A percentile compares a stretch with the other conserved stretches of the same genome.
These are phyloP conservation scores for Xenentodon cancila DNA, from an alignment of 2,797 vertebrate species.

Conservation along the genomic window DNA sequence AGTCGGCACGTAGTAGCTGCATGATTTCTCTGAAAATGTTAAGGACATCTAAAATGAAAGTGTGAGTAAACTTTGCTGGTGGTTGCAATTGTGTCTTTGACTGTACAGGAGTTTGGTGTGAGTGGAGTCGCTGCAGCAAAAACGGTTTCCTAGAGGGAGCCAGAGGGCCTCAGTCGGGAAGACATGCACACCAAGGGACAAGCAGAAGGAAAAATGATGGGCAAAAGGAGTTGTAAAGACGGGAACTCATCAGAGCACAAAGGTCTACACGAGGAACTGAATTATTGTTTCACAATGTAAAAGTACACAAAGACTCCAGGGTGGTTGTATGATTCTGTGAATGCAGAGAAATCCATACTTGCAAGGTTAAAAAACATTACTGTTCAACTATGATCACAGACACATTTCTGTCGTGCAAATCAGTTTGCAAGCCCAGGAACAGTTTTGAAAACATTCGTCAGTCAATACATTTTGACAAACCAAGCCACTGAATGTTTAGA, in stretches of 20 bases:
- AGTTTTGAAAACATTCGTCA: neutral
- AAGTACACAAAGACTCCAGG: neutral
- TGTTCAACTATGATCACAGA: neutral
- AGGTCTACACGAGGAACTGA: neutral
- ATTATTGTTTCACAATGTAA: too few relatives aligned
- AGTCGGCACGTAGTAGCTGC: too few relatives aligned
- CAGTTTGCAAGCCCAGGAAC: neutral
- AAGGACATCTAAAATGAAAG: neutral
- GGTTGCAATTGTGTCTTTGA: too few relatives aligned
- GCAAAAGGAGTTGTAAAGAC: too few relatives aligned
- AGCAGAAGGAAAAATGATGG: too few relatives aligned
- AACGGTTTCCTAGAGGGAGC: constrained; percentile 11
- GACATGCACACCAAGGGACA: neutral
- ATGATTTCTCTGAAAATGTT: too few relatives aligned
- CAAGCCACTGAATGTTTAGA: neutral
- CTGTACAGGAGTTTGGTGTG: neutral
- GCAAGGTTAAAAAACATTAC: neutral
- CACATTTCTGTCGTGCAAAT: too few relatives aligned
- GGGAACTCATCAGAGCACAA: neutral
- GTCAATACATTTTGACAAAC: too few relatives aligned
- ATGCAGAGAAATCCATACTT: neutral
- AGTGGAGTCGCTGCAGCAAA: neutral
- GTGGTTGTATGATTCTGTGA: neutral
- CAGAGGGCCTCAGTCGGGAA: constrained; percentile 1
- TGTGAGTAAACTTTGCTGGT: neutral